These are phyloP conservation scores for Parapristionchus giblindavisi DNA, from an alignment of 2,888 invertebrate genomes.

Conservation along the genomic window DNA sequence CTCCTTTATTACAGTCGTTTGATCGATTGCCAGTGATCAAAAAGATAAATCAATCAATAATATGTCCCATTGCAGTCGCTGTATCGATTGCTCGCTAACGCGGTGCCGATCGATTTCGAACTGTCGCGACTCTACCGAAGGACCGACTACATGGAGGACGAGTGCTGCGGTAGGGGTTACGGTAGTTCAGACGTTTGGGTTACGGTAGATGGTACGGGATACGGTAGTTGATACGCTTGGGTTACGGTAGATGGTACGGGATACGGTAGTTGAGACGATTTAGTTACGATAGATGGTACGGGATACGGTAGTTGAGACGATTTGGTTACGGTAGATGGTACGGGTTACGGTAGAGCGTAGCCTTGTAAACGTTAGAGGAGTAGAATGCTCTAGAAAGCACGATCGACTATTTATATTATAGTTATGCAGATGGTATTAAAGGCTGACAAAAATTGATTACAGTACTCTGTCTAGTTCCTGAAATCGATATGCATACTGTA, in stretches of 20 bases:
- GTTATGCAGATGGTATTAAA: too few species aligned
- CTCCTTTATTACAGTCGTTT: too few species aligned
- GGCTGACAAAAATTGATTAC: too few species aligned
- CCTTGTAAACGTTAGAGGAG: background rate
- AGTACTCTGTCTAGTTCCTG: too few species aligned
- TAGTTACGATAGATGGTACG: background rate
- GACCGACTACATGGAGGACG: slow-evolving; percentile 24
- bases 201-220: background rate
- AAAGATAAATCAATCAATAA: background rate
- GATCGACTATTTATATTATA: background rate
- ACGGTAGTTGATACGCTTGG: background rate
- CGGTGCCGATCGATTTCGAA: slow-evolving; percentile 27
- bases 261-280: background rate
- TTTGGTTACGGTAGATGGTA: background rate
- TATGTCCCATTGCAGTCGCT: slow-evolving; percentile 2
- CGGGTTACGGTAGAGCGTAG: background rate
- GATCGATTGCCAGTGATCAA: too few species aligned
- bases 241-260: slow-evolving; percentile 1
- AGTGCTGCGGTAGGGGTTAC: too few species aligned
- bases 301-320: background rate
- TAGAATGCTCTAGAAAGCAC: background rate
- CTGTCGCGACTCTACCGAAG: slow-evolving; percentile 17
- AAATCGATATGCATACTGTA: too few species aligned
- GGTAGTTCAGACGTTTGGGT: background rate
- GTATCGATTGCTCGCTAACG: slow-evolving; percentile 22